These are phyloP conservation scores for Cotesia typhae DNA, from an alignment of 1,140 invertebrate genomes.

Conservation along the genomic window DNA sequence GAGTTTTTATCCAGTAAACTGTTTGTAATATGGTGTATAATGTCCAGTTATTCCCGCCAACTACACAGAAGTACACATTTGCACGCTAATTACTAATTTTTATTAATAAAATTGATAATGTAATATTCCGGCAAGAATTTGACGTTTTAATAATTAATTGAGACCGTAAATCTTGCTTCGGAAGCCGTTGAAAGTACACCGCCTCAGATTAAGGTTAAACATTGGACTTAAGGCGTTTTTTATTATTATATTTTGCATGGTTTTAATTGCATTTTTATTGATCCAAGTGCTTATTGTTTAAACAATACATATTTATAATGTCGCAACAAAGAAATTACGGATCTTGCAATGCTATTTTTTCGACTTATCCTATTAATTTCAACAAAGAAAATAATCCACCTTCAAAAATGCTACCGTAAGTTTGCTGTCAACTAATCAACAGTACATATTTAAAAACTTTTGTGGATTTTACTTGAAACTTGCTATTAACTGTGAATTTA, in stretches of 20 bases:
- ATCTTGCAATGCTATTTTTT: slow-evolving; percentile 56
- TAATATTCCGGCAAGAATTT: not conserved
- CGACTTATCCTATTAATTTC: slow-evolving; percentile 49
- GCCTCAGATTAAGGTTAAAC: slow-evolving; percentile 1
- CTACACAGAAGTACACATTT: no score
- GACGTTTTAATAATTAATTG: not conserved
- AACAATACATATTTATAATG: slow-evolving; percentile 15
- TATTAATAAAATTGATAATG: not conserved
- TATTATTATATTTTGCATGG: slow-evolving; percentile 28
- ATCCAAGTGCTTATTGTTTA: not conserved
- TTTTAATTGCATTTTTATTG: slow-evolving; percentile 14
- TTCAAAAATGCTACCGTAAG: slow-evolving; percentile 42
- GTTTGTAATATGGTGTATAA: not conserved
- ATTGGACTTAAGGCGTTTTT: not conserved
- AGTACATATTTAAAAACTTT: not conserved
- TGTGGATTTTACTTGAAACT: not conserved
- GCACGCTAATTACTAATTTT: not conserved
- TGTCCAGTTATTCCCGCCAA: not conserved
- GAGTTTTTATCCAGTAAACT: not conserved
- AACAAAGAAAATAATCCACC: slow-evolving; percentile 50
- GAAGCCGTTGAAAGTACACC: not conserved
- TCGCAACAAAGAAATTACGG: slow-evolving; percentile 37
- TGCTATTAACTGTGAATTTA: not conserved
- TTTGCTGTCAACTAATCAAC: slow-evolving; percentile 26
- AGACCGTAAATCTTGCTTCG: not conserved